These are phyloP conservation scores for Globodera ellingtonae DNA, from an alignment of 1,140 invertebrate genomes.

Conservation along the genomic window DNA sequence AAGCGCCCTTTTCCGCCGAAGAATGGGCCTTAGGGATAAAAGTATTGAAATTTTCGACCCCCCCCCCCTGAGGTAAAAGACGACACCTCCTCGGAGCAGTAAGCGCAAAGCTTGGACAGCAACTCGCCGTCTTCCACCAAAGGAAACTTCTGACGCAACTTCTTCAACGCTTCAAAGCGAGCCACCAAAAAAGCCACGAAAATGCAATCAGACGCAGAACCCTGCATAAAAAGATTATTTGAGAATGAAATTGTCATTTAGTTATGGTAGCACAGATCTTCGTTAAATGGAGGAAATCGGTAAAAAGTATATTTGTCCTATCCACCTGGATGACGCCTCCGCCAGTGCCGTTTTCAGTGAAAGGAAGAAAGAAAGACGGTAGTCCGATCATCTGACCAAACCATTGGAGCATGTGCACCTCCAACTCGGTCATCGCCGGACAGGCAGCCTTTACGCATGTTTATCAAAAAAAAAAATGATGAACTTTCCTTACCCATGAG, in stretches of 20 bases:
- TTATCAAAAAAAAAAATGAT: not conserved
- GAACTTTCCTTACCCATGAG: slow-evolving; percentile 77
- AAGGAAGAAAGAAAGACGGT: slow-evolving; percentile 70
- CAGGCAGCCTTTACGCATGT: slow-evolving; percentile 74
- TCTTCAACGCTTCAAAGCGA: slow-evolving; percentile 85
- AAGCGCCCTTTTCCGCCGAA: slow-evolving; percentile 97
- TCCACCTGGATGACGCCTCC: slow-evolving; percentile 71
- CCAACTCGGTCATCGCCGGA: slow-evolving; percentile 94
- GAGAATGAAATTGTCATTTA: slow-evolving; percentile 6
- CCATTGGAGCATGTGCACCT: slow-evolving; percentile 95
- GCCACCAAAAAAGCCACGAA: slow-evolving; percentile 92
- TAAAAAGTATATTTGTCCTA: not conserved
- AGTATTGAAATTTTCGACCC: too few species aligned
- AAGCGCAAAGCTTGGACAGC: slow-evolving; percentile 91
- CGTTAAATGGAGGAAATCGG: not conserved
- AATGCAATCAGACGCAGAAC: slow-evolving; percentile 94
- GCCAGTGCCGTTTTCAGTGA: slow-evolving; percentile 67
- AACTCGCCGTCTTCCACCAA: slow-evolving; percentile 81
- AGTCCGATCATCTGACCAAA: slow-evolving; percentile 77
- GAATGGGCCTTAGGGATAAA: slow-evolving; percentile 76
- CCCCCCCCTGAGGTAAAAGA: not conserved
- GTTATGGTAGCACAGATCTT: too few species aligned
- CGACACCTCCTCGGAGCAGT: slow-evolving; percentile 71
- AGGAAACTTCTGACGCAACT: slow-evolving; percentile 84
- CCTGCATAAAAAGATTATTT: slow-evolving; percentile 70